phyloP scores from a whole-genome alignment of 1,140 invertebrate genomes.

The Anoplolepis gracilipes region DNA sequence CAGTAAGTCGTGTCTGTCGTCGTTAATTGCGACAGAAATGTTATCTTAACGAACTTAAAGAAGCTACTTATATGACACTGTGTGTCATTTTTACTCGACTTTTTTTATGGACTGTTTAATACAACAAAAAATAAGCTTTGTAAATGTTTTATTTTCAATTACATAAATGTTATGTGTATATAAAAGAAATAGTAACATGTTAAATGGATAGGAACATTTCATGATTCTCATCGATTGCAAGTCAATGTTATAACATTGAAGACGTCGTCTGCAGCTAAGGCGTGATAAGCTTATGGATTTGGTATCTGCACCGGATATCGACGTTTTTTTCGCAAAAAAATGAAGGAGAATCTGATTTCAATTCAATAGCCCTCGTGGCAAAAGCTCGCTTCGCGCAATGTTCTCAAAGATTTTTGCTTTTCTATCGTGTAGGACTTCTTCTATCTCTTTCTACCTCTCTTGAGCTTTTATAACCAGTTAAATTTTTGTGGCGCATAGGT shows the following conservation, averaged over 20 bases:
- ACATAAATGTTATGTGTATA: not conserved
- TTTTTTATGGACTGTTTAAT: not conserved
- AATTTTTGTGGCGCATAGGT: constrained; percentile 7
- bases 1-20: not conserved
- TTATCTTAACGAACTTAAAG: constrained; percentile 31
- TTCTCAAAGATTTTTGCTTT: constrained; percentile 27
- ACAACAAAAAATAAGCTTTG: not conserved
- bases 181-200: not conserved
- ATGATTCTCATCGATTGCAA: constrained; percentile 37
- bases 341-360: constrained; percentile 68
- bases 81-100: not conserved
- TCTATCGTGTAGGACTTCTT: not conserved
- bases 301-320: constrained; percentile 4
- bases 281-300: constrained; percentile 3
- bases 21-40: constrained; percentile 35
- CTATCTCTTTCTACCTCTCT: constrained; percentile 33
- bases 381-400: constrained; percentile 49
- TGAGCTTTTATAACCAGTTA: constrained; percentile 32
- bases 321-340: constrained; percentile 33
- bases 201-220: constrained; percentile 33
- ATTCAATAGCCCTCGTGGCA: constrained; percentile 50
- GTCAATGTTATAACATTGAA: not conserved
- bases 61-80: not conserved
- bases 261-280: not conserved
- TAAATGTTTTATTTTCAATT: not conserved